phyloP scores from a whole-genome alignment of 2,797 vertebrate species.

The Triplophysa yarkandensis region DNA sequence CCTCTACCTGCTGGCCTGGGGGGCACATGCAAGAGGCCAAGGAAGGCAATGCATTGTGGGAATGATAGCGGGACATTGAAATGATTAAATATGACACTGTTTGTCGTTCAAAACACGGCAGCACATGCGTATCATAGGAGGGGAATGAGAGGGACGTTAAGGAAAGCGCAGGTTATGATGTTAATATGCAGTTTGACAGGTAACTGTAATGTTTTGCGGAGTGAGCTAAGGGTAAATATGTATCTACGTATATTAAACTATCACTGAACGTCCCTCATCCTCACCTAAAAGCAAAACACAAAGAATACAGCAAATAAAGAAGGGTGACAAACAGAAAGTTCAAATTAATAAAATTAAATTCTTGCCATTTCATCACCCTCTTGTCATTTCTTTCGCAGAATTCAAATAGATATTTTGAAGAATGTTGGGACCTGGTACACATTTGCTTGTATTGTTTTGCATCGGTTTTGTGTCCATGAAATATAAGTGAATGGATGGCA shows the following conservation, averaged over 20 bases:
- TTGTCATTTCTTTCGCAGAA: too few relatives aligned
- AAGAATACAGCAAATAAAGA: conserved; percentile 38
- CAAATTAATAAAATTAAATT: too few relatives aligned
- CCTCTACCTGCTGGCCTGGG: conserved; percentile 77
- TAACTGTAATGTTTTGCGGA: conserved; percentile 41
- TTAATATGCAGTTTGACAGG: not conserved
- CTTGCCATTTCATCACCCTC: too few relatives aligned
- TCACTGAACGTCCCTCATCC: conserved; percentile 67
- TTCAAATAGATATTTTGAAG: too few relatives aligned
- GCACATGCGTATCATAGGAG: conserved; percentile 31
- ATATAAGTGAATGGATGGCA: too few relatives aligned
- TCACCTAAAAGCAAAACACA: conserved; percentile 75
- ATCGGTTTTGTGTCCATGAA: too few relatives aligned
- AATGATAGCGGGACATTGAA: conserved; percentile 76
- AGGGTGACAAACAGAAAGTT: conserved; percentile 55
- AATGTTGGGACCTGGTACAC: too few relatives aligned
- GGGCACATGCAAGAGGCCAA: conserved; percentile 74
- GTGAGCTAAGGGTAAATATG: conserved; percentile 47
- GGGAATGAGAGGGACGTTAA: conserved; percentile 31
- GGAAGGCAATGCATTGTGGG: conserved; percentile 75
- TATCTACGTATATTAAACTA: conserved; percentile 67
- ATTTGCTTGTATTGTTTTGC: too few relatives aligned
- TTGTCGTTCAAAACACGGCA: conserved; percentile 60
- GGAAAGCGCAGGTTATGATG: conserved; percentile 13
- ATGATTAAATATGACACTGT: conserved; percentile 66